Conservation (phyloP, 2,797 vertebrate genomes). For the Phataginus tetradactyla region DNA sequence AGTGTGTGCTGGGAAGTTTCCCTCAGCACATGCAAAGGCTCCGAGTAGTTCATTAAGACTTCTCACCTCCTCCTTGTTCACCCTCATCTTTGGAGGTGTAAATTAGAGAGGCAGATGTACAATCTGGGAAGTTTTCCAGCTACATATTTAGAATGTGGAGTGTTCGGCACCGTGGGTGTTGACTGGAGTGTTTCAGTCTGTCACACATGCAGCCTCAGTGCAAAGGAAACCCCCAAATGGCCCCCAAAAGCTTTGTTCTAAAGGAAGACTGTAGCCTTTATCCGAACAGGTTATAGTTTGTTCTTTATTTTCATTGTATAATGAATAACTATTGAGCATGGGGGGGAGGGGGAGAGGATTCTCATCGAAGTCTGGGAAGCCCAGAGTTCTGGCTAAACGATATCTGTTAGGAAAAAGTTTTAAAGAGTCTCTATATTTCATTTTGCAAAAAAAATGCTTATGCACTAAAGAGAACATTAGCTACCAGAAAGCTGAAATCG, state of each 20-base stretch:
- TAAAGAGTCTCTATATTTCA: not conserved
- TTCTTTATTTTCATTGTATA: slow-evolving; percentile 48
- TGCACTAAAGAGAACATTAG: not conserved
- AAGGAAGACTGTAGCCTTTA: slow-evolving; percentile 34
- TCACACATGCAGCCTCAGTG: slow-evolving; percentile 77
- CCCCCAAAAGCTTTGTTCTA: slow-evolving; percentile 34
- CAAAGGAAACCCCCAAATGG: slow-evolving; percentile 73
- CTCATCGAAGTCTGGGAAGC: not conserved
- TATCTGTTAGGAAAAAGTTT: not conserved
- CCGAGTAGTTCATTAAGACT: slow-evolving; percentile 72
- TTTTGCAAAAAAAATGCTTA: slow-evolving; percentile 16
- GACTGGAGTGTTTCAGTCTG: slow-evolving; percentile 75
- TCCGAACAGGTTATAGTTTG: not conserved
- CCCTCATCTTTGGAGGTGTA: slow-evolving; percentile 75
- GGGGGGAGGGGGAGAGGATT: not conserved
- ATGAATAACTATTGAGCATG: not conserved
- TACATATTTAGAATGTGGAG: slow-evolving; percentile 79
- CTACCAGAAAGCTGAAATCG: slow-evolving; percentile 35
- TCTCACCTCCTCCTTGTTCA: slow-evolving; percentile 69
- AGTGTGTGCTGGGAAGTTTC: slow-evolving; percentile 35
- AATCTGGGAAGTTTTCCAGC: slow-evolving; percentile 82
- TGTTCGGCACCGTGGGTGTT: slow-evolving; percentile 70
- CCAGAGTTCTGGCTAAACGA: not conserved
- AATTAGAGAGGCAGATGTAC: slow-evolving; percentile 84
- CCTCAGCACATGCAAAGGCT: slow-evolving; percentile 34